Conservation (phyloP, 2,888 invertebrate species). For the Oscheius sp. region DNA sequence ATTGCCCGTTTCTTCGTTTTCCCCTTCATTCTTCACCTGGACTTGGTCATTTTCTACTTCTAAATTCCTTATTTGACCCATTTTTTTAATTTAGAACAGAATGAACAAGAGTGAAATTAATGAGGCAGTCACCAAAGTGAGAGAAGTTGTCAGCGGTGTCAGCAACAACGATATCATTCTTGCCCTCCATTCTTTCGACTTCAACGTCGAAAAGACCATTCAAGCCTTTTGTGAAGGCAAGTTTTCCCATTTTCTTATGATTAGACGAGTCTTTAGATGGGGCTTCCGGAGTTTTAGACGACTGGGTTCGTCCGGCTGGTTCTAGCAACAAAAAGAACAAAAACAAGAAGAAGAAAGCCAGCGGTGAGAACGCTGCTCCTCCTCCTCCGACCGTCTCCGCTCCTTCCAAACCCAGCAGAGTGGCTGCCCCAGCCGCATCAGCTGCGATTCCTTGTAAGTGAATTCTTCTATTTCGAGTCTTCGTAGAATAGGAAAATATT, state of each 20-base stretch:
- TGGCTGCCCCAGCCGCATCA: neutral
- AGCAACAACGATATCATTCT: slow-evolving; percentile 75
- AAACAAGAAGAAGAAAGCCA: slow-evolving; percentile 59
- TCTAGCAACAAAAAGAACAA: slow-evolving; percentile 64
- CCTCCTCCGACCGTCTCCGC: slow-evolving; percentile 16
- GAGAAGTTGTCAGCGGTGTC: slow-evolving; percentile 74
- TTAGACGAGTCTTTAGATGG: slow-evolving; percentile 48
- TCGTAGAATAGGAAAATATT: too few species aligned
- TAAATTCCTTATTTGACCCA: neutral
- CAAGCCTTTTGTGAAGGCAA: slow-evolving; percentile 76
- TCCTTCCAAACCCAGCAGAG: slow-evolving; percentile 14
- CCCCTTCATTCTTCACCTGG: too few species aligned
- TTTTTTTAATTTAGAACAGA: slow-evolving; percentile 1
- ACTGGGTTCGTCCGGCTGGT: slow-evolving; percentile 62
- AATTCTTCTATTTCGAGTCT: neutral
- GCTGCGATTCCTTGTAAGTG: slow-evolving; percentile 16
- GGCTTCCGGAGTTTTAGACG: slow-evolving; percentile 66
- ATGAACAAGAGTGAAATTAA: slow-evolving; percentile 64
- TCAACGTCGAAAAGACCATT: slow-evolving; percentile 75
- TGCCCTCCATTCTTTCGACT: slow-evolving; percentile 75
- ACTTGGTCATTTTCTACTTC: neutral
- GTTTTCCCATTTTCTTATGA: neutral
- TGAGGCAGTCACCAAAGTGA: slow-evolving; percentile 72
- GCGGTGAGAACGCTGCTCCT: slow-evolving; percentile 4
- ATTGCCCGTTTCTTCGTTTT: neutral